Conservation (phyloP, 2,113 vertebrate species). For the Mustelus asterias region DNA sequence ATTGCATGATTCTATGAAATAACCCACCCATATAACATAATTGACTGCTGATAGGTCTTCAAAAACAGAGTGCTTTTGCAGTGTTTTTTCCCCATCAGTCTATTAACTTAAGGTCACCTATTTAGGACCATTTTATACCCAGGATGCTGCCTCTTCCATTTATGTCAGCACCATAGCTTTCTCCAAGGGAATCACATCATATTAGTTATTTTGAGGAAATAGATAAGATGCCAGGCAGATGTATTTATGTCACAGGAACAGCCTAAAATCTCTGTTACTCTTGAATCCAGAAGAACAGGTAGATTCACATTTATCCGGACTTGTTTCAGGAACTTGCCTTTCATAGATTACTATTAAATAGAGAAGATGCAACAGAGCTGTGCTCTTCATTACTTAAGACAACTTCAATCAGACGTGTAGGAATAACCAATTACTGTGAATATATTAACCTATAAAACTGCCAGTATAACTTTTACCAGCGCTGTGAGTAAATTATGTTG, state of each 20-base stretch:
- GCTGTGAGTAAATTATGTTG: background rate
- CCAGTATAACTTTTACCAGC: background rate
- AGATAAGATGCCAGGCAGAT: background rate
- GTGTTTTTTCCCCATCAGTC: background rate
- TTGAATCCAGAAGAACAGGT: background rate
- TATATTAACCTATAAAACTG: background rate
- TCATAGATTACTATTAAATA: background rate
- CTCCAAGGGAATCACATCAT: background rate
- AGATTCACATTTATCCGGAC: background rate
- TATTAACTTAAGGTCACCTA: background rate
- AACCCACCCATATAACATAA: background rate
- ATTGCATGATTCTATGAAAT: no score
- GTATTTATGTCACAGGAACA: background rate
- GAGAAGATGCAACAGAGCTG: background rate
- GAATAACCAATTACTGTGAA: background rate
- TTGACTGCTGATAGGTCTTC: background rate
- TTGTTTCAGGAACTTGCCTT: background rate
- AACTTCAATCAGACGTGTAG: background rate
- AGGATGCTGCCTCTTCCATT: background rate
- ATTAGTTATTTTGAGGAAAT: background rate
- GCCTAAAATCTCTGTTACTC: background rate
- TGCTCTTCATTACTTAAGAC: background rate
- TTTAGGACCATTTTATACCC: background rate
- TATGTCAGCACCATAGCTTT: background rate
- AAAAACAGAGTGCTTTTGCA: background rate